phyloP scores from a whole-genome alignment of 2,888 invertebrate genomes.

The Ophion ellenae region DNA sequence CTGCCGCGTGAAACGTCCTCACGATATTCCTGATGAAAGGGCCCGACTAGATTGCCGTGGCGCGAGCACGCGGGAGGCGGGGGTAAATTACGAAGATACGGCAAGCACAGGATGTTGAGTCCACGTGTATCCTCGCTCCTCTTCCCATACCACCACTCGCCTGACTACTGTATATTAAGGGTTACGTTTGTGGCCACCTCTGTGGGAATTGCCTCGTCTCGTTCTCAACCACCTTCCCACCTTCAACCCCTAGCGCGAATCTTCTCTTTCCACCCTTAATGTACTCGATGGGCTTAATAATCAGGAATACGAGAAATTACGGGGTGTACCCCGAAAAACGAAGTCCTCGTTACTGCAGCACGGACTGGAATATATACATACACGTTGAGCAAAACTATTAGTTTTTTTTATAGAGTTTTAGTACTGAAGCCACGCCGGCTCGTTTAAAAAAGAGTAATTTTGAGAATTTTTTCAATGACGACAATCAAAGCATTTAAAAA shows the following conservation, averaged over 20 bases:
- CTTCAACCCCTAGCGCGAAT: neutral
- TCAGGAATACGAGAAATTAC: constrained; percentile 71
- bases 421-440: too few relatives aligned
- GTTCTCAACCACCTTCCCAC: constrained; percentile 32
- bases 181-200: constrained; percentile 67
- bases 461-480: too few relatives aligned
- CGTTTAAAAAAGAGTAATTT: too few relatives aligned
- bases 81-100: constrained; percentile 12
- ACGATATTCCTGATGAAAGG: constrained; percentile 69
- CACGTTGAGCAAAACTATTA: neutral
- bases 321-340: constrained; percentile 63
- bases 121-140: constrained; percentile 25
- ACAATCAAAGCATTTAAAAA: too few relatives aligned
- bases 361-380: neutral
- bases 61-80: constrained; percentile 11
- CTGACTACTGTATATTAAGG: constrained; percentile 63
- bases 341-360: constrained; percentile 66
- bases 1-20: constrained; percentile 68
- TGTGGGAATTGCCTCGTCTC: constrained; percentile 53
- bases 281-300: constrained; percentile 72
- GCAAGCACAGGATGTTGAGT: constrained; percentile 15
- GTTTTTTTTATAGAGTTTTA: too few relatives aligned
- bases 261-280: constrained; percentile 54
- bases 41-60: constrained; percentile 25
- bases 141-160: constrained; percentile 23